A percentile compares a stretch with the other conserved stretches of the same genome.
Conservation (phyloP, 2,113 vertebrate species). For the Lophochroa leadbeateri region DNA sequence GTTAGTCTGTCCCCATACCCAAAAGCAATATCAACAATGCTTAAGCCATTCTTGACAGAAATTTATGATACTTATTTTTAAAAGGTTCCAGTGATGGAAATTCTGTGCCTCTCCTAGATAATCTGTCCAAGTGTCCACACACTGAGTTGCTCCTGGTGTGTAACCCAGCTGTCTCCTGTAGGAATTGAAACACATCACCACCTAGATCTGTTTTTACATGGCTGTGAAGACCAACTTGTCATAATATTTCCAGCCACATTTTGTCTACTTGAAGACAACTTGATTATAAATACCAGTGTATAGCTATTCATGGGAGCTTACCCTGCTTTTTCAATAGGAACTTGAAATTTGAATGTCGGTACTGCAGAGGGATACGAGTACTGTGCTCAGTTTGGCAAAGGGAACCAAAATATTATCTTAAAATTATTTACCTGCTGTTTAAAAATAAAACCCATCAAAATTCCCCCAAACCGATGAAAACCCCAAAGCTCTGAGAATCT, state of each 20-base stretch:
- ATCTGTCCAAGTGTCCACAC: neutral
- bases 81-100: neutral
- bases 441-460: neutral
- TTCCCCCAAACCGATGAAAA: neutral
- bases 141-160: neutral
- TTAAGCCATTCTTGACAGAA: neutral
- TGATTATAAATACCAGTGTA: neutral
- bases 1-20: neutral
- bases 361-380: neutral
- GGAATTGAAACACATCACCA: rapidly evolving
- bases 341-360: neutral
- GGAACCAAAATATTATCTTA: neutral
- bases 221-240: neutral
- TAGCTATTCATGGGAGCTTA: neutral
- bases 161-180: neutral
- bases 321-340: neutral
- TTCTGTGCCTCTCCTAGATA: neutral
- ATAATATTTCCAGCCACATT: neutral
- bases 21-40: neutral
- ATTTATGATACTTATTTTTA: neutral
- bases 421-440: neutral
- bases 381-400: neutral
- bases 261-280: neutral
- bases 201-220: neutral
- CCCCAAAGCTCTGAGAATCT: neutral